Evolutionary conservation across 2,888 invertebrate species (phyloP).

Genomic region (Mesorhabditis spiculigera): DNA sequence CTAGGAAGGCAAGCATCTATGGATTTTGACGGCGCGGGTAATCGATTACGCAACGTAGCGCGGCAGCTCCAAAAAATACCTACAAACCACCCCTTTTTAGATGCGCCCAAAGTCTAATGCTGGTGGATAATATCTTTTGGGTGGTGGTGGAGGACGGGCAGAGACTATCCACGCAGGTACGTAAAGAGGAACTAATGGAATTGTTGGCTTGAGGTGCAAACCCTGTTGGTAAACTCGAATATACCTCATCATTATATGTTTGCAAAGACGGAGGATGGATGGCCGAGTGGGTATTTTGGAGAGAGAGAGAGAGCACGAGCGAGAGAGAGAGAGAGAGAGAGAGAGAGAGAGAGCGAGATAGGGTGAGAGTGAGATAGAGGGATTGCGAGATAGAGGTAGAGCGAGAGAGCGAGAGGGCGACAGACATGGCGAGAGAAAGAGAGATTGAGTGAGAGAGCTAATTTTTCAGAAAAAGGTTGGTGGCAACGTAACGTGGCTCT

Average conservation of each 20-base stretch:
- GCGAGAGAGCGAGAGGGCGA: neutral
- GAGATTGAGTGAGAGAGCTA: neutral
- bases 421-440: neutral
- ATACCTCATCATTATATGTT: conserved; percentile 4
- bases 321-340: neutral
- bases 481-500: neutral
- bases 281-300: neutral
- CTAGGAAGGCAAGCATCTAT: too few relatives aligned
- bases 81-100: neutral
- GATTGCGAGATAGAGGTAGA: neutral
- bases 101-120: conserved; percentile 1
- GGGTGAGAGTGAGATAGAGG: neutral
- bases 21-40: neutral
- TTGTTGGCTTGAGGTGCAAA: neutral
- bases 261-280: neutral
- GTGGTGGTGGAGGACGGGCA: neutral
- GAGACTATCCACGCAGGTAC: conserved; percentile 2
- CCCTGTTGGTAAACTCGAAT: neutral
- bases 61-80: too few relatives aligned
- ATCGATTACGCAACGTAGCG: neutral
- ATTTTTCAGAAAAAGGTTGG: neutral
- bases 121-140: neutral
- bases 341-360: neutral
- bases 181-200: neutral
- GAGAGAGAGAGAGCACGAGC: neutral